phyloP scores from a whole-genome alignment of 2,797 vertebrate genomes.

The Danio choprae region DNA sequence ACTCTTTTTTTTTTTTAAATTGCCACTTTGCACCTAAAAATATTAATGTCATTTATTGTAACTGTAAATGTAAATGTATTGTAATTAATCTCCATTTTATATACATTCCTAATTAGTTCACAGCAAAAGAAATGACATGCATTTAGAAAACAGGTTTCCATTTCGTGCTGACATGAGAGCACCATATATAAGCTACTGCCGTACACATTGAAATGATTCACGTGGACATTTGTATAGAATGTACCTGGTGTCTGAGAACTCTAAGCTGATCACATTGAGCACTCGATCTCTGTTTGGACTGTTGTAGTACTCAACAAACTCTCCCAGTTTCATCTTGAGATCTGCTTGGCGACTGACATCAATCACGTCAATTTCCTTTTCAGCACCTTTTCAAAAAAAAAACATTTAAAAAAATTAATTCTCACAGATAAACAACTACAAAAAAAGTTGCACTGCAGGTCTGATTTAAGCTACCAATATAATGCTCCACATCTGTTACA shows the following conservation, averaged over 20 bases:
- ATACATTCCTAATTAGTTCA: too few relatives aligned
- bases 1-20: too few relatives aligned
- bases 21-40: too few relatives aligned
- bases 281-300: conserved; percentile 88
- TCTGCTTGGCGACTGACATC: conserved; percentile 91
- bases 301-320: conserved; percentile 92
- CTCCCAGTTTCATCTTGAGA: conserved; percentile 91
- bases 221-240: neutral
- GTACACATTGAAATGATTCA: neutral
- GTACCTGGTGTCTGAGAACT: conserved; percentile 96
- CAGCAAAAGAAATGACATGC: too few relatives aligned
- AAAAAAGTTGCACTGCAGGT: neutral
- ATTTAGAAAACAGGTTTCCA: neutral
- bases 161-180: neutral
- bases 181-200: neutral
- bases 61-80: too few relatives aligned
- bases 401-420: too few relatives aligned
- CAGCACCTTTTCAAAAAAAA: conserved; percentile 77
- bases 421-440: neutral
- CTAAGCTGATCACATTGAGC: conserved; percentile 93
- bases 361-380: conserved; percentile 95
- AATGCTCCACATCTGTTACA: conserved; percentile 88
- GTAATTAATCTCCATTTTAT: too few relatives aligned
- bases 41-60: too few relatives aligned
- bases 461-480: conserved; percentile 82